A percentile compares a stretch with the other conserved stretches of the same genome.
phyloP scores from a whole-genome alignment of 2,888 invertebrate species.

The Anagyrus pseudococci region DNA sequence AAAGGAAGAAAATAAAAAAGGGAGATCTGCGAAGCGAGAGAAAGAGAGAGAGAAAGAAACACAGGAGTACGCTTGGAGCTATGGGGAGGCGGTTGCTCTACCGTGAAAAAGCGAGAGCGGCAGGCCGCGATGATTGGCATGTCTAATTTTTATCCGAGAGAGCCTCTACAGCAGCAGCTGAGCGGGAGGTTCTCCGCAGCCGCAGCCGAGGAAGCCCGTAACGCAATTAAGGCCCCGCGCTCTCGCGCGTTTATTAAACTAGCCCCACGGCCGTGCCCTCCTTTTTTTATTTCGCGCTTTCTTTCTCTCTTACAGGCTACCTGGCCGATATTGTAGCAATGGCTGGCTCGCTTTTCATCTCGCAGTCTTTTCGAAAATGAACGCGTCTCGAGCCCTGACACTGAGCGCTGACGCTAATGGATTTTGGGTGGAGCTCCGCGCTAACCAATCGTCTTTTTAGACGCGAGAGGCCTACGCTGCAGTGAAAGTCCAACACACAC shows the following conservation, averaged over 20 bases:
- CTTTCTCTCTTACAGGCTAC: too few relatives aligned
- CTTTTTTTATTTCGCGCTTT: too few relatives aligned
- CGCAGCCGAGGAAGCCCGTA: conserved; percentile 6
- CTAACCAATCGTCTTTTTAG: conserved; percentile 56
- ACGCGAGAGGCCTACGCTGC: conserved; percentile 39
- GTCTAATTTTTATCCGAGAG: conserved; percentile 27
- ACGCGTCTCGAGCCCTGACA: conserved; percentile 54
- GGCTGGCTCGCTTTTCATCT: conserved; percentile 49
- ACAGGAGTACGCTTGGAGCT: too few relatives aligned
- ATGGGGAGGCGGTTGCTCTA: neutral
- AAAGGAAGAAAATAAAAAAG: neutral
- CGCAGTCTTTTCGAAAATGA: conserved; percentile 58
- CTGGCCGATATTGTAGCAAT: too few relatives aligned
- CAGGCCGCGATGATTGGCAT: conserved; percentile 31
- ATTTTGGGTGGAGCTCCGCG: conserved; percentile 50
- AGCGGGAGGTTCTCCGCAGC: neutral
- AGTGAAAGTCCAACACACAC: conserved; percentile 55
- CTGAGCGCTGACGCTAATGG: conserved; percentile 41
- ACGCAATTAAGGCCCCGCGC: conserved; percentile 47
- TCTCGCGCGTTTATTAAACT: conserved; percentile 48
- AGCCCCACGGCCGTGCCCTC: conserved; percentile 43
- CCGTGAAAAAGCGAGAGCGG: neutral
- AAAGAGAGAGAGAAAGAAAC: too few relatives aligned
- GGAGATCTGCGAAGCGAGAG: too few relatives aligned
- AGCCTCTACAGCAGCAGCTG: neutral